Percentiles rank a stretch among this genome's conserved stretches.
These are phyloP conservation scores for Drosophila barbarae DNA, from an alignment of 2,888 invertebrate species.

Conservation along the genomic window DNA sequence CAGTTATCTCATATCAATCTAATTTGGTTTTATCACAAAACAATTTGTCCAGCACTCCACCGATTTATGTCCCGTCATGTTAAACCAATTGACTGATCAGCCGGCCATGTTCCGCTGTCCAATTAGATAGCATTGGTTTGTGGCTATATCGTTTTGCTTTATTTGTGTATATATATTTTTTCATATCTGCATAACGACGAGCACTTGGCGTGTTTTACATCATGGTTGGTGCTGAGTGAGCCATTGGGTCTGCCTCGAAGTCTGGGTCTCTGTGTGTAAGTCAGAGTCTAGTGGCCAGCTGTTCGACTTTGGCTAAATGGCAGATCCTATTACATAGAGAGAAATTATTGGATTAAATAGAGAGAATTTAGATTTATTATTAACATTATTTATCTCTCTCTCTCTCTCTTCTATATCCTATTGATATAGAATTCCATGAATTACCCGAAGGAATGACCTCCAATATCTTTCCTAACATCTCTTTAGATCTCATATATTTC, in stretches of 20 bases:
- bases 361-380: fast-evolving
- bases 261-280: background rate
- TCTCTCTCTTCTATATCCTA: background rate
- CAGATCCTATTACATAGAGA: conserved; percentile 15
- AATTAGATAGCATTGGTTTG: conserved; percentile 23
- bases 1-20: conserved; percentile 20
- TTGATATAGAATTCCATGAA: background rate
- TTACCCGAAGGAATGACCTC: background rate
- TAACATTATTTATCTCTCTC: too few relatives aligned
- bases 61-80: conserved; percentile 48
- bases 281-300: conserved; percentile 11
- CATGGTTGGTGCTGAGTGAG: conserved; percentile 27
- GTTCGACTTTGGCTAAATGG: conserved; percentile 4
- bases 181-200: conserved; percentile 36
- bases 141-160: conserved; percentile 4
- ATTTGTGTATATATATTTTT: background rate
- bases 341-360: background rate
- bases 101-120: conserved; percentile 29
- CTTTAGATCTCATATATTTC: background rate
- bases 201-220: conserved; percentile 38
- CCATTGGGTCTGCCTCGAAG: conserved; percentile 10
- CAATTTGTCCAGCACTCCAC: conserved; percentile 36
- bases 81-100: conserved; percentile 25
- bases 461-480: background rate
- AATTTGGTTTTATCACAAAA: conserved; percentile 53